Evolutionary conservation across 2,113 vertebrate genomes (phyloP).

Genomic region (Takifugu bimaculatus): DNA sequence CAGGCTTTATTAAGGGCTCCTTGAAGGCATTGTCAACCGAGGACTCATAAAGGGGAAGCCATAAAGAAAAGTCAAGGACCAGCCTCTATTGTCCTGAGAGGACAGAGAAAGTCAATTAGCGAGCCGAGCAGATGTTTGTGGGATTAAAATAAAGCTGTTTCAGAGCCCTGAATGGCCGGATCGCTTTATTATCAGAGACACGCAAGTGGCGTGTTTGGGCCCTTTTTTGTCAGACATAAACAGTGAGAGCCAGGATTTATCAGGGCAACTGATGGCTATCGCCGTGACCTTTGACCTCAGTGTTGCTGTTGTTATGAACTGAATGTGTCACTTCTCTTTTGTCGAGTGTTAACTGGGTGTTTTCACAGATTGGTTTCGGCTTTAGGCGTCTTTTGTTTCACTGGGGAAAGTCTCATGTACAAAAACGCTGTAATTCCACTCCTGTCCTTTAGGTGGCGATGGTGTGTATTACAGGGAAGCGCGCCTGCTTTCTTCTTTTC

Average conservation of each 20-base stretch:
- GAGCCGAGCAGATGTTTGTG: conserved; percentile 42
- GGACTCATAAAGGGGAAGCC: conserved; percentile 62
- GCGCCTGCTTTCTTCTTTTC: no score
- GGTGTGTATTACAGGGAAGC: no score
- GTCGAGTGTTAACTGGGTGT: no score
- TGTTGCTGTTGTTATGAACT: conserved; percentile 4
- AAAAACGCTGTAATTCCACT: no score
- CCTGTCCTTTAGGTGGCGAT: no score
- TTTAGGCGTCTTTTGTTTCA: no score
- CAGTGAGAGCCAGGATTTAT: conserved; percentile 6
- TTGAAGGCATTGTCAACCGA: conserved; percentile 51
- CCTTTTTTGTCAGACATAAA: conserved; percentile 10
- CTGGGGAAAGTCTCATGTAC: no score
- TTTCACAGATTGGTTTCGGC: no score
- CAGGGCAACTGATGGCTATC: conserved; percentile 25
- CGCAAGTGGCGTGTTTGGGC: conserved; percentile 6
- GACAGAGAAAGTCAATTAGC: conserved; percentile 58
- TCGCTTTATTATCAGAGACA: conserved; percentile 18
- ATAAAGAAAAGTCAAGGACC: conserved; percentile 59
- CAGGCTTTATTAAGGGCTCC: conserved; percentile 60
- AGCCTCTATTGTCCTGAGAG: conserved; percentile 50
- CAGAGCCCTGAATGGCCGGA: conserved; percentile 5
- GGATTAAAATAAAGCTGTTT: conserved; percentile 10
- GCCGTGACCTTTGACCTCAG: conserved; percentile 32
- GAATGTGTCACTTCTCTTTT: not conserved